These are phyloP conservation scores for Zeus faber DNA, from an alignment of 2,113 vertebrate species.

Conservation along the genomic window DNA sequence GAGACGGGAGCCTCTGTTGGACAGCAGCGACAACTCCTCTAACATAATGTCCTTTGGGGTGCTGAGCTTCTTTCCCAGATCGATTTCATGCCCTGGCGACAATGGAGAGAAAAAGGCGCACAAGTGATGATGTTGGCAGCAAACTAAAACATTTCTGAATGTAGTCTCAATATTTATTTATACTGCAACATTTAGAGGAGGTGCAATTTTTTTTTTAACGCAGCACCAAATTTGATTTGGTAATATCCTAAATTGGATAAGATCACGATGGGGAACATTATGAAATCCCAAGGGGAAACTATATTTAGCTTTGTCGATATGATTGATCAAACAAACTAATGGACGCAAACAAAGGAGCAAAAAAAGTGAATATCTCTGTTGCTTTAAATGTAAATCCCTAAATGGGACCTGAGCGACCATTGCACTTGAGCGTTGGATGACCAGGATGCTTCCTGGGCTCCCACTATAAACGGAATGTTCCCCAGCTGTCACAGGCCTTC, in stretches of 20 bases:
- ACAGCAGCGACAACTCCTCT: constrained; percentile 89
- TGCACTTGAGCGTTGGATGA: constrained; percentile 23
- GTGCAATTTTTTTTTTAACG: too few relatives aligned
- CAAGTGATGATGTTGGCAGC: too few relatives aligned
- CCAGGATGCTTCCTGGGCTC: constrained; percentile 25
- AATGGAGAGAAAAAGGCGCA: too few relatives aligned
- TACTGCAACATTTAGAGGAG: too few relatives aligned
- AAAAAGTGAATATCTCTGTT: constrained; percentile 7
- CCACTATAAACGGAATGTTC: constrained; percentile 69
- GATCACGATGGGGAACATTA: too few relatives aligned
- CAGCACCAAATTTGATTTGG: too few relatives aligned
- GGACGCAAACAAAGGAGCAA: neutral
- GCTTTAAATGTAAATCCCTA: constrained; percentile 2
- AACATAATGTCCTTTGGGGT: constrained; percentile 96
- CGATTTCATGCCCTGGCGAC: constrained; percentile 78
- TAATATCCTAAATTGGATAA: too few relatives aligned
- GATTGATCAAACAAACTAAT: too few relatives aligned
- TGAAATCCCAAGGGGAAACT: too few relatives aligned
- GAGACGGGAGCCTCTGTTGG: constrained; percentile 92
- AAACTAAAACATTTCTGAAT: too few relatives aligned
- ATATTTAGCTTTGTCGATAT: too few relatives aligned
- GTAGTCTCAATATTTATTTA: too few relatives aligned
- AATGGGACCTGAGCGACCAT: constrained; percentile 29
- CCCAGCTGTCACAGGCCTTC: constrained; percentile 88
- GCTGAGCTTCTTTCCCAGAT: constrained; percentile 94